These are phyloP conservation scores for Sisyra terminalis DNA, from an alignment of 2,888 invertebrate species.

Conservation along the genomic window DNA sequence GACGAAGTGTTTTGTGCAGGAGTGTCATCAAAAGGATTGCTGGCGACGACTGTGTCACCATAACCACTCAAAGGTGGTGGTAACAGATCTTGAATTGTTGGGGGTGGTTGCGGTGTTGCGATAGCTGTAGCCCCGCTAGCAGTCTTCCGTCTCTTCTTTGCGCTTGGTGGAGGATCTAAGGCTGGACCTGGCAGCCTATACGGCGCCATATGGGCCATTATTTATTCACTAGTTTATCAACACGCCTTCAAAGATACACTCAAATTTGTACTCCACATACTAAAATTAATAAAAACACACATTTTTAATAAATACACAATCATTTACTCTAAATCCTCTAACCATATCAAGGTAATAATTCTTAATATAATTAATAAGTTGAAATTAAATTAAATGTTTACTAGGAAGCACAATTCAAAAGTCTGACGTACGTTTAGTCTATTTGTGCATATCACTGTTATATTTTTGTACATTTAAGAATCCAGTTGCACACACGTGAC, in stretches of 20 bases:
- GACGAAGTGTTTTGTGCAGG: slow-evolving; percentile 32
- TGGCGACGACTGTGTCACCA: slow-evolving; percentile 86
- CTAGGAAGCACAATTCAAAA: too few species aligned
- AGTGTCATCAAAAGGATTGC: slow-evolving; percentile 89
- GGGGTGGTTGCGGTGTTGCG: slow-evolving; percentile 47
- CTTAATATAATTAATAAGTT: too few species aligned
- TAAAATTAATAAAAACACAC: too few species aligned
- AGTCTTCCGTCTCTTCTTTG: slow-evolving; percentile 76
- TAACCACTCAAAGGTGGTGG: slow-evolving; percentile 76
- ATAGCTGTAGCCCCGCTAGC: slow-evolving; percentile 49
- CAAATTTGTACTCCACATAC: too few species aligned
- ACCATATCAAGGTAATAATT: too few species aligned
- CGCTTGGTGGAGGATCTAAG: slow-evolving; percentile 36
- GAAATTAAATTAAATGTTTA: too few species aligned
- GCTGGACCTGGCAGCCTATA: slow-evolving; percentile 14
- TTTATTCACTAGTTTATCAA: neutral
- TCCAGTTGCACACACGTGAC: too few species aligned
- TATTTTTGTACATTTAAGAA: too few species aligned
- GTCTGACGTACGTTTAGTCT: too few species aligned
- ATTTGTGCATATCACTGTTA: too few species aligned
- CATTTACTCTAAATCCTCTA: too few species aligned
- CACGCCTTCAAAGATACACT: slow-evolving; percentile 1
- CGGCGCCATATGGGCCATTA: slow-evolving; percentile 11
- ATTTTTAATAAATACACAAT: too few species aligned
- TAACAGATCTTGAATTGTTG: slow-evolving; percentile 61